A percentile compares a stretch with the other conserved stretches of the same genome.
Conservation (phyloP, 2,888 invertebrate genomes). For the Deilephila elpenor region DNA sequence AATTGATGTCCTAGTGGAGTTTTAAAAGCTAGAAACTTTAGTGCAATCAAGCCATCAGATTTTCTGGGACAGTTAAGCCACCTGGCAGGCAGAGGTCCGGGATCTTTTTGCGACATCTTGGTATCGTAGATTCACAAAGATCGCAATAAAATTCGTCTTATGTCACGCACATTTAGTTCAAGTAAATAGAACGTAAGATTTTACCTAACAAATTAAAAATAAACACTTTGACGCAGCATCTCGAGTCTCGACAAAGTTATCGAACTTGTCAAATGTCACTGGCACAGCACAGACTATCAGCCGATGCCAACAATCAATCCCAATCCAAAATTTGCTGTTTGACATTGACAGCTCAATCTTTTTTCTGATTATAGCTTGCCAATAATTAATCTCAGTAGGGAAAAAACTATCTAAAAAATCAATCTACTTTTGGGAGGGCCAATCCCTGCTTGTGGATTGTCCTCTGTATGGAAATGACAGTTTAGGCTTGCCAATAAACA, state of each 20-base stretch:
- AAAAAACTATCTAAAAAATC: too few species aligned
- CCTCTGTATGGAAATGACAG: too few species aligned
- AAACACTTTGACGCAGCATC: slow-evolving; percentile 44
- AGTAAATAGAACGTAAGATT: slow-evolving; percentile 25
- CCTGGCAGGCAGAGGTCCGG: slow-evolving; percentile 91
- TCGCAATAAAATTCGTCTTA: not conserved
- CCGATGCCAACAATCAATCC: too few species aligned
- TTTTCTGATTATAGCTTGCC: too few species aligned
- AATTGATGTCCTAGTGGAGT: slow-evolving; percentile 94
- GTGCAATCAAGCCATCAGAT: slow-evolving; percentile 88
- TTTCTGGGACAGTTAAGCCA: slow-evolving; percentile 96
- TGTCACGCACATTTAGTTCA: slow-evolving; percentile 2
- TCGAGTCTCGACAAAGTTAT: slow-evolving; percentile 32
- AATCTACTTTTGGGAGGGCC: too few species aligned
- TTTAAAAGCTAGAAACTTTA: slow-evolving; percentile 97
- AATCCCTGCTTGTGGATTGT: too few species aligned
- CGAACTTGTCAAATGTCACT: not conserved
- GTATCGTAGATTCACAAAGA: slow-evolving; percentile 26
- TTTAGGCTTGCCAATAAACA: too few species aligned
- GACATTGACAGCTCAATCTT: too few species aligned
- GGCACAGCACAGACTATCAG: too few species aligned
- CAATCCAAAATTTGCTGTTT: too few species aligned
- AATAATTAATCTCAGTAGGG: too few species aligned
- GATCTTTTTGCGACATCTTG: slow-evolving; percentile 71
- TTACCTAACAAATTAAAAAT: slow-evolving; percentile 34